Conservation (phyloP, 2,113 vertebrate genomes). For the Fregata magnificens region DNA sequence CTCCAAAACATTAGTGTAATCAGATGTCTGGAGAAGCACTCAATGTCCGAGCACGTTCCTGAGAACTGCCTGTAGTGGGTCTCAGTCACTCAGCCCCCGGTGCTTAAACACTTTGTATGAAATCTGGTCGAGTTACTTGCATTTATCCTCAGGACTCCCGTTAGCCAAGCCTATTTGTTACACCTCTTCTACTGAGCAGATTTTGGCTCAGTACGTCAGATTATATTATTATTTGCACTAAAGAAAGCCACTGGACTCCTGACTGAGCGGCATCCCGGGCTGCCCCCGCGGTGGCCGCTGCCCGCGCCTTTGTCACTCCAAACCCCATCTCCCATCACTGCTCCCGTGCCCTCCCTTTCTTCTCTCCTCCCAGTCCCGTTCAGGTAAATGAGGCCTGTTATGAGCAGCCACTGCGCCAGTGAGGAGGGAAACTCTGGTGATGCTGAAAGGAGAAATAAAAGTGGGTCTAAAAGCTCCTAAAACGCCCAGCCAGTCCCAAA, state of each 20-base stretch:
- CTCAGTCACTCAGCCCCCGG: background rate
- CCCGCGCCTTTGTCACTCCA: background rate
- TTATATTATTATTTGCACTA: too few species aligned
- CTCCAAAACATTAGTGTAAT: fast-evolving
- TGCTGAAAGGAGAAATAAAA: background rate
- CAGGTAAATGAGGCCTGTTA: background rate
- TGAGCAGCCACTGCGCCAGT: background rate
- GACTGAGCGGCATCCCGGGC: background rate
- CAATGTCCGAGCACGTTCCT: background rate
- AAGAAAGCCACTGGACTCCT: background rate
- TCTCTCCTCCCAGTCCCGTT: background rate
- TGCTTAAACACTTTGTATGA: background rate
- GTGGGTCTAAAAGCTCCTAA: background rate
- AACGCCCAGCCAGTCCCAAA: background rate
- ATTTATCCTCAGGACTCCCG: background rate
- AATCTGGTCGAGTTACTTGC: background rate
- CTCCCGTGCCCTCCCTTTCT: background rate
- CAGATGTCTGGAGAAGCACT: background rate
- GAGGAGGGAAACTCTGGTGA: background rate
- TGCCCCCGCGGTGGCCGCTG: background rate
- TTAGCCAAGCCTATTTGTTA: background rate
- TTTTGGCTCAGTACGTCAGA: background rate
- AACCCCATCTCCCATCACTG: background rate
- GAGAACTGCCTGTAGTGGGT: background rate
- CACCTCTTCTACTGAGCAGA: background rate